Base-by-base conservation (phyloP, 2,113 vertebrate species). In the Zosterops lateralis region DNA sequence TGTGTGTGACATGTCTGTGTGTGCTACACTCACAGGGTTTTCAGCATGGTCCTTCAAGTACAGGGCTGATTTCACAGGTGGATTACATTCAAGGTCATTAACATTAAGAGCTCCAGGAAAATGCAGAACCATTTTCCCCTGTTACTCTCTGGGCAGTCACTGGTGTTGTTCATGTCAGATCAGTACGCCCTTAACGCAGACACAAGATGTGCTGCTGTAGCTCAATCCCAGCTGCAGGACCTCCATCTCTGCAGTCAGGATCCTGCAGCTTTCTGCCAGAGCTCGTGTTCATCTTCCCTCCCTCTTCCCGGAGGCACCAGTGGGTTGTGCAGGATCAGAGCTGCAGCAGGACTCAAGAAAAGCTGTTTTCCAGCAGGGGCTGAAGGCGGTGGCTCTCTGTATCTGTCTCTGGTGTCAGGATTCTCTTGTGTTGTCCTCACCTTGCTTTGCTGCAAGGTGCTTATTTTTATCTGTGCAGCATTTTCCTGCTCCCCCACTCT, bases 61-160 rank as follows among this genome's bases (percentile, higher is more conserved):
- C 74, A 61, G 75, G 58, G 18, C 87, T 91, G 62, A 71, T 90
- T 76, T 93, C 77, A 56, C 26, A 17, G 32, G 74, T 67, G 90
- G 60, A 18, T 93, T 60, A 31, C 77, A 8, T 18, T 71, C 17
- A 12, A 67, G 67, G 67, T 88, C 57, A 73, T 62, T 91, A 89
- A 72, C 68, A n/a, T 74, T 74, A 61, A 60, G 40, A 92, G 28
- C 53, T 92, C 29, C 86, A 67, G 87, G 44, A 96, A 40, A 53
- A 61, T 38, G 86, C 47, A 12, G 2, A 58, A 40, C 28, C 6
- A 0, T 78, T 84, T 92, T 38, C 50, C 25, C 57, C 56, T 2
- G 0, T 90, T 48, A 29, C 58, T 48, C n/a, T 38, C 42, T 70
- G 89, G 53, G 31, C 48, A 40, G 32, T 29, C 73, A 67, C 34